These are phyloP conservation scores for Nasonia vitripennis DNA, from an alignment of 1,140 invertebrate genomes.

Conservation along the genomic window DNA sequence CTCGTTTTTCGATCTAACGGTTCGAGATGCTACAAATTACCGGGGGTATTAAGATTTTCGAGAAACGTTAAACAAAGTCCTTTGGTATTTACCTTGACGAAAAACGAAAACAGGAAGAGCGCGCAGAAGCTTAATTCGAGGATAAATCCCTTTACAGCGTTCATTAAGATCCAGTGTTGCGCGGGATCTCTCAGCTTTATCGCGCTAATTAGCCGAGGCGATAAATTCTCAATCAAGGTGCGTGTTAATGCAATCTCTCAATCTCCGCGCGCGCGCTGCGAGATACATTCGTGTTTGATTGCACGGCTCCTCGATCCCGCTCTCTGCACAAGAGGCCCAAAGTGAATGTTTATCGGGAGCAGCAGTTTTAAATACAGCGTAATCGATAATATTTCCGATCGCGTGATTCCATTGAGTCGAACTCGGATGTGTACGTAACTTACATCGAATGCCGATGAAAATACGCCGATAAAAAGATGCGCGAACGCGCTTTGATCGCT, in stretches of 20 bases:
- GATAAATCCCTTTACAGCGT: conserved; percentile 20
- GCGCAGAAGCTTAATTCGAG: neutral
- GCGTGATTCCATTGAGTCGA: neutral
- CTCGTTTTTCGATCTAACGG: neutral
- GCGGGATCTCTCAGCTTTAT: conserved; percentile 32
- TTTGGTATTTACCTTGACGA: neutral
- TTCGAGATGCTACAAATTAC: neutral
- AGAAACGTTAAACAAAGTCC: neutral
- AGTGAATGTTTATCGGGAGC: conserved; percentile 30
- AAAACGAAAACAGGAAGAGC: neutral
- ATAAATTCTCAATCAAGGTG: conserved; percentile 46
- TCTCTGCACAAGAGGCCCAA: neutral
- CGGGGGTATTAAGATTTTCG: neutral
- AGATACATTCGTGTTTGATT: conserved; percentile 43
- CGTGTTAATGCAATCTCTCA: conserved; percentile 41
- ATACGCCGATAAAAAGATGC: conserved; percentile 27
- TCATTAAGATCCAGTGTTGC: conserved; percentile 38
- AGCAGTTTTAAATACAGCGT: conserved; percentile 12
- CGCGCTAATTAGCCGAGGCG: conserved; percentile 44
- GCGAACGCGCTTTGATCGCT: conserved; percentile 30
- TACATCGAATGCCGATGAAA: neutral
- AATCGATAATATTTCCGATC: conserved; percentile 39
- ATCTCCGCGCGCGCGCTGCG: neutral
- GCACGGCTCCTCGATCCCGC: neutral
- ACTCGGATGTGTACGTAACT: neutral